Percentiles rank a stretch among this genome's conserved stretches.
Evolutionary conservation across 92 coral and sea anemone genomes (phyloP).

Genomic region (Scolanthus callimorphus): DNA sequence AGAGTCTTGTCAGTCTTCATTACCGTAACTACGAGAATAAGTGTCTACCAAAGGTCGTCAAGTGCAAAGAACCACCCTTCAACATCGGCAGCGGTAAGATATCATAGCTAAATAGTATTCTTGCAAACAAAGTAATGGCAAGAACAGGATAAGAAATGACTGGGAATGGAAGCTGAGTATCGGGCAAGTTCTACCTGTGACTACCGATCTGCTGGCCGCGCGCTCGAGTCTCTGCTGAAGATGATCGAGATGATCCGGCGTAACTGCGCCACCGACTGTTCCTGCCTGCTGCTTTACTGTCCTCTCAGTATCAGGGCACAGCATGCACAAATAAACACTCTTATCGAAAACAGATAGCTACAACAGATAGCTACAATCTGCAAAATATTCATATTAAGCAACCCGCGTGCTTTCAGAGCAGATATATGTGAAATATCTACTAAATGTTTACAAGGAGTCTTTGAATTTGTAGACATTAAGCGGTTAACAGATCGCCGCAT

Average conservation of each 20-base stretch:
- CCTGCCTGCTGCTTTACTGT: no score
- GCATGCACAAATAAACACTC: no score
- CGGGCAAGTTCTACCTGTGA: neutral
- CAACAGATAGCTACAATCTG: no score
- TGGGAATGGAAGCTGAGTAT: neutral
- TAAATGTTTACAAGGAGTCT: no score
- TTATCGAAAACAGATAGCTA: no score
- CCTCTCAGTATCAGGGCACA: no score
- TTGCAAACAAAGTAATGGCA: neutral
- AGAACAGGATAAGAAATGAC: neutral
- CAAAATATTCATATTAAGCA: no score
- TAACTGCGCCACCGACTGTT: neutral
- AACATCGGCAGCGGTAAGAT: neutral
- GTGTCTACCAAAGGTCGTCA: neutral
- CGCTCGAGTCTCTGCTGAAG: no score
- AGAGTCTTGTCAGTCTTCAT: neutral
- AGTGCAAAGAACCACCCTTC: neutral
- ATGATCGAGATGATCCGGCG: neutral
- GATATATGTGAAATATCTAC: no score
- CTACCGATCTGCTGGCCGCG: neutral
- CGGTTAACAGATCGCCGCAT: no score
- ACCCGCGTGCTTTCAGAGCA: no score
- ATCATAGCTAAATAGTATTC: neutral
- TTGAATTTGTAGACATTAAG: no score
- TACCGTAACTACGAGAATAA: neutral